Conservation (phyloP, 2,113 vertebrate species). For the Epinephelus fuscoguttatus region DNA sequence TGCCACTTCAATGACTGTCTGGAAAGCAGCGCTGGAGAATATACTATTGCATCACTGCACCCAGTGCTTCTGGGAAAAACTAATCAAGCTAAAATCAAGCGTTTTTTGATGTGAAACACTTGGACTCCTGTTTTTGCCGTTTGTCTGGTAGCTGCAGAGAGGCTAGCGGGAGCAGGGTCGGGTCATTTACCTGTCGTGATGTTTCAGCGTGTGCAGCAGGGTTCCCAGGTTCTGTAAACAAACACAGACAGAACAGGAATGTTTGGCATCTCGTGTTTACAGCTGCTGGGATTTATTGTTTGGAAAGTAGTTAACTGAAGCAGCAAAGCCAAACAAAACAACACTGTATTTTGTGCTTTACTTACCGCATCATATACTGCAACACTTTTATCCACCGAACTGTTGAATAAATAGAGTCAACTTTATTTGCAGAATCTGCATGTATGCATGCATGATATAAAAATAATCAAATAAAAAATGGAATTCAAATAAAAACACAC, state of each 20-base stretch:
- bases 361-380: constrained; percentile 88
- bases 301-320: constrained; percentile 17
- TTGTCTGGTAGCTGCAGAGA: constrained; percentile 52
- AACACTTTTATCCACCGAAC: constrained; percentile 92
- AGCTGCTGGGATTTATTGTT: background rate
- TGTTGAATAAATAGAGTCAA: constrained; percentile 74
- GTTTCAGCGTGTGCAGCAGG: constrained; percentile 87
- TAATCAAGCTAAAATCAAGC: constrained; percentile 69
- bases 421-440: constrained; percentile 4
- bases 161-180: constrained; percentile 27
- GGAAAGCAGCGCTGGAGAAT: constrained; percentile 41
- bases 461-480: background rate
- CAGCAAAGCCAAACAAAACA: background rate
- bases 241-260: constrained; percentile 15
- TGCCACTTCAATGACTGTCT: constrained; percentile 66
- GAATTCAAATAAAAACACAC: constrained; percentile 15
- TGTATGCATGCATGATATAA: constrained; percentile 3
- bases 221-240: constrained; percentile 84
- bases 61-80: constrained; percentile 53
- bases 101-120: constrained; percentile 69
- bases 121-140: constrained; percentile 24
- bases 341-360: constrained; percentile 40
- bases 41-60: constrained; percentile 62
- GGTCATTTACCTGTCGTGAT: constrained; percentile 87
- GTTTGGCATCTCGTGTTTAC: constrained; percentile 41